A percentile compares a stretch with the other conserved stretches of the same genome.
These are phyloP conservation scores for Battus philenor DNA, from an alignment of 1,140 invertebrate genomes.

Conservation along the genomic window DNA sequence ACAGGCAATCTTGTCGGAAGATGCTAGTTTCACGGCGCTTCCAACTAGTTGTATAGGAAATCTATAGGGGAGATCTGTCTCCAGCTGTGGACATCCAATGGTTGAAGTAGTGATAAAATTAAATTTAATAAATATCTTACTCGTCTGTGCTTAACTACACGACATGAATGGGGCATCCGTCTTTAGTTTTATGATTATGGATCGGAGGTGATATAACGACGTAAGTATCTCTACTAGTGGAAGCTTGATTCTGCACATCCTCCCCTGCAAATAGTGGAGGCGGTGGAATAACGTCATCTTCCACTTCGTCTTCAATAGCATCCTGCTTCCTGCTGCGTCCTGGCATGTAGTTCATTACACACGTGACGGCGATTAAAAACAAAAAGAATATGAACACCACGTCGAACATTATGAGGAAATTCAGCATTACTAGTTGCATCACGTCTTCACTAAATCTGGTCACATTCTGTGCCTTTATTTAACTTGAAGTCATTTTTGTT, in stretches of 20 bases:
- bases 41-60: too few species aligned
- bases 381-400: constrained; percentile 90
- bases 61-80: too few species aligned
- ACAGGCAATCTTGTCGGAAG: too few species aligned
- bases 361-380: constrained; percentile 87
- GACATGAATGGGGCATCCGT: constrained; percentile 69
- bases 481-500: constrained; percentile 8
- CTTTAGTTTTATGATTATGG: constrained; percentile 52
- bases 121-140: constrained; percentile 30
- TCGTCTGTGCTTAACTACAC: constrained; percentile 66
- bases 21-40: too few species aligned
- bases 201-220: constrained; percentile 66
- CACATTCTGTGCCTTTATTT: constrained; percentile 47
- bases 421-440: constrained; percentile 89
- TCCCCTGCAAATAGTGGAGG: constrained; percentile 64
- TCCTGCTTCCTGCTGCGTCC: constrained; percentile 49
- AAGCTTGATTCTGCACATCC: constrained; percentile 34
- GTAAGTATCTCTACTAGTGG: constrained; percentile 57
- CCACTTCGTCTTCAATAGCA: constrained; percentile 55
- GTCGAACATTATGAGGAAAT: constrained; percentile 91
- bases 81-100: too few species aligned
- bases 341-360: constrained; percentile 87
- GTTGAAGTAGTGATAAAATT: too few species aligned
- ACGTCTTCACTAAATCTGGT: constrained; percentile 41
- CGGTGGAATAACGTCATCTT: constrained; percentile 70